Evolutionary conservation across 2,888 invertebrate species (phyloP).

Genomic region (Platycheirus albimanus): DNA sequence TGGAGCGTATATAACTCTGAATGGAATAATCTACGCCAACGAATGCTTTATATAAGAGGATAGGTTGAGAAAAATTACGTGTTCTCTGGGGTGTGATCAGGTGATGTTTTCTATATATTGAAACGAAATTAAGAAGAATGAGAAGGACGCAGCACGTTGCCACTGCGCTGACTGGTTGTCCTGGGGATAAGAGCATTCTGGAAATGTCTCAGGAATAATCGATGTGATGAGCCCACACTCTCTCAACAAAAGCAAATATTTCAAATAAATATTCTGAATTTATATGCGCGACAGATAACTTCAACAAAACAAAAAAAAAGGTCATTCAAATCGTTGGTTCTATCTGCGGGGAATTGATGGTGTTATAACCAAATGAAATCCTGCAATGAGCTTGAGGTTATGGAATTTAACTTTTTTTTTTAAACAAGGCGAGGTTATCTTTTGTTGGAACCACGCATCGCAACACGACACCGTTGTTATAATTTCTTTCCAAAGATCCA

Average conservation of each 20-base stretch:
- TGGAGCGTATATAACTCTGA: conserved; percentile 7
- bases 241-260: background rate
- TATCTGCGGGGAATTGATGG: background rate
- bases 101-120: conserved; percentile 13
- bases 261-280: background rate
- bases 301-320: background rate
- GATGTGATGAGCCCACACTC: background rate
- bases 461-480: too few species aligned
- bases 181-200: conserved; percentile 11
- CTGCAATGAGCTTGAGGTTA: background rate
- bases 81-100: conserved; percentile 4
- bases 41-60: background rate
- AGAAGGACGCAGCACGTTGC: background rate
- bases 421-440: too few species aligned
- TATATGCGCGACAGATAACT: background rate
- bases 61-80: background rate
- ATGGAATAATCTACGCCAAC: conserved; percentile 17
- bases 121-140: conserved; percentile 1
- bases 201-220: conserved; percentile 5
- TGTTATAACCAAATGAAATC: conserved; percentile 1
- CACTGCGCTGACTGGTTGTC: conserved; percentile 7
- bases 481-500: too few species aligned
- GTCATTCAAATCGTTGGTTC: background rate
- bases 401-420: too few species aligned
- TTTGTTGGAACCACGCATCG: too few species aligned